A percentile compares a stretch with the other conserved stretches of the same genome.
phyloP scores from a whole-genome alignment of 2,888 invertebrate genomes.

The Neoascia interrupta region DNA sequence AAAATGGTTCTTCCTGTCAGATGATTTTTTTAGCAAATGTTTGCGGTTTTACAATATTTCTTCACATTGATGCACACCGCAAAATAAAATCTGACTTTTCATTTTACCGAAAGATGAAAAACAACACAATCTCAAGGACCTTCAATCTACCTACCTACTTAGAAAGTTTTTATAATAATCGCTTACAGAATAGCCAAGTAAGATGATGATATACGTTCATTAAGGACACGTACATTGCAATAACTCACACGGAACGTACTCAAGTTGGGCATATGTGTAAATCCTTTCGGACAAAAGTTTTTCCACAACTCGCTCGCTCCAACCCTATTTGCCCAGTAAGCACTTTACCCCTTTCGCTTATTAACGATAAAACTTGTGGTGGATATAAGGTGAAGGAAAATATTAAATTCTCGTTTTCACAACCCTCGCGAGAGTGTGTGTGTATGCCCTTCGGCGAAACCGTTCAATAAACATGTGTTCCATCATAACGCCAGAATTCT shows the following conservation, averaged over 20 bases:
- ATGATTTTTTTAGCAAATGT: neutral
- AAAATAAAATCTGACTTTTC: too few species aligned
- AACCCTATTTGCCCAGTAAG: neutral
- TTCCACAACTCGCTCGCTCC: too few species aligned
- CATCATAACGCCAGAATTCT: neutral
- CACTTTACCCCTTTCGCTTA: constrained; percentile 42
- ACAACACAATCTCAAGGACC: too few species aligned
- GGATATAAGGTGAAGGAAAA: constrained; percentile 19
- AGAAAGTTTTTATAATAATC: constrained; percentile 57
- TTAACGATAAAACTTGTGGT: constrained; percentile 21
- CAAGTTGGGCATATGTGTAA: constrained; percentile 40
- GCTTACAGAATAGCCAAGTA: constrained; percentile 41
- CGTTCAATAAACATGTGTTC: constrained; percentile 52
- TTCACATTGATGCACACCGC: too few species aligned
- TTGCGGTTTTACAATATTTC: too few species aligned
- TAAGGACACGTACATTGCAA: constrained; percentile 42
- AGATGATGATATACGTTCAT: constrained; percentile 45
- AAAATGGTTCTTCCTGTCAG: neutral
- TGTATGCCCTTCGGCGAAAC: constrained; percentile 26
- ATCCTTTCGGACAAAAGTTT: constrained; percentile 48
- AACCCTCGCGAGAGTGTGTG: constrained; percentile 12
- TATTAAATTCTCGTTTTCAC: constrained; percentile 55
- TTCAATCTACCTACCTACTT: too few species aligned
- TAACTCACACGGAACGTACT: constrained; percentile 37
- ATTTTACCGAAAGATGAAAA: too few species aligned